Evolutionary conservation across 35 echinoderm and acorn worm genomes (phyloP), one percentile per base, ranked within the genome.

Genomic region (Strongylocentrotus purpuratus): DNA sequence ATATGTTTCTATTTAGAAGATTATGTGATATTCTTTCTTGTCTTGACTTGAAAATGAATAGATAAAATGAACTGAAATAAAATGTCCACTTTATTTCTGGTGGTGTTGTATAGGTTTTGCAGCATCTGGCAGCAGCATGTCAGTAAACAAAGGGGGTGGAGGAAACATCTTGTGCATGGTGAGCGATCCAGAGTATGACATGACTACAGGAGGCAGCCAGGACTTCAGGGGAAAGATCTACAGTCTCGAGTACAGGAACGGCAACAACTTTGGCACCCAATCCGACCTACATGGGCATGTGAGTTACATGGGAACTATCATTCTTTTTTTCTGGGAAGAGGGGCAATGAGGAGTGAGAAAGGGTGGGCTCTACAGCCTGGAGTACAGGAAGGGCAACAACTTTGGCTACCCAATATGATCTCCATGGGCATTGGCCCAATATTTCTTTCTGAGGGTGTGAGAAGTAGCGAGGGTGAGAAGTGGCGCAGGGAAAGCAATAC

Each of bases 141-240:
- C 91, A 31, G 45, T 20, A 5, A 32, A 47, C 28, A 95, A 95
- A 48, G 94, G 94, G 5, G 89, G 86, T 50, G 94, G 94, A 9
- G 15, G 65, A 3, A 95, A 95, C 85, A 90, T 47, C 33, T 45
- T 95, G 78, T 95, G 94, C 46, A 95, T 95, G 94, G 33, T 85
- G 17, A 31, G 17, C 12, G 94, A 95, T 11, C 94, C 94, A 18
- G 85, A 87, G 14, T 95, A 95, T 33, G 86, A 46, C 14, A 47
- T 33, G 47, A 17, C 32, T 8, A 32, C 41, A n/a, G 9, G 1
- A 48, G 94, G 86, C 5, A 7, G 45, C 5, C 85, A 86, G 46
- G 94, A 87, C 6, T 22, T 9, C 9, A 32, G 94, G 22, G 94
- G 35, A 18, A 86, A 65, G 60, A 35, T 95, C n/a, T 95, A 95